These are phyloP conservation scores for Drosophila santomea DNA, from an alignment of 1,140 invertebrate genomes.

Conservation along the genomic window DNA sequence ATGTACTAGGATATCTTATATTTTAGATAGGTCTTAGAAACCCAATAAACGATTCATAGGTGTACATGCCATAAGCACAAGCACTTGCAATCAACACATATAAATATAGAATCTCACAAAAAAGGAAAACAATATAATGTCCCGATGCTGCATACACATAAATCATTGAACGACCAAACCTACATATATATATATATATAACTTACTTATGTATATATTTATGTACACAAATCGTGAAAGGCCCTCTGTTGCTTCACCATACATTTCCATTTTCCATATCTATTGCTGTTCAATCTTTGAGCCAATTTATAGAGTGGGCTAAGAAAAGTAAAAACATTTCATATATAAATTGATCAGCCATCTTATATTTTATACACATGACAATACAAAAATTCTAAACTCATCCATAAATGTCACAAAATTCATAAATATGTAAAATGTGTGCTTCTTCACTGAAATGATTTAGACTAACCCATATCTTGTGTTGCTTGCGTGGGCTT, in stretches of 20 bases:
- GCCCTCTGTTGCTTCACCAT: neutral
- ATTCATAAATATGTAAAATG: constrained; percentile 63
- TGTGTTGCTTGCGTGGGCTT: constrained; percentile 24
- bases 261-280: neutral
- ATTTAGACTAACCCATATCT: constrained; percentile 32
- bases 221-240: constrained; percentile 25
- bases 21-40: no score
- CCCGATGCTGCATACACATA: constrained; percentile 13
- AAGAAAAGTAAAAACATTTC: constrained; percentile 28
- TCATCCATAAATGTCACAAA: constrained; percentile 72
- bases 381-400: constrained; percentile 48
- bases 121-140: constrained; percentile 23
- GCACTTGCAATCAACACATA: neutral
- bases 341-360: constrained; percentile 56
- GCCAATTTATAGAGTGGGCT: constrained; percentile 25
- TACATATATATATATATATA: constrained; percentile 3
- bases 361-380: constrained; percentile 58
- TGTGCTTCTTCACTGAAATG: constrained; percentile 37
- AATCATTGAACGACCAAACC: constrained; percentile 1
- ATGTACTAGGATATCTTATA: no score
- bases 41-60: neutral
- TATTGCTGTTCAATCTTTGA: constrained; percentile 5
- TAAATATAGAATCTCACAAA: constrained; percentile 6
- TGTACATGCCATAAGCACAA: neutral
- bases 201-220: neutral